These are phyloP conservation scores for Bovichtus variegatus DNA, from an alignment of 2,797 vertebrate genomes.

Conservation along the genomic window DNA sequence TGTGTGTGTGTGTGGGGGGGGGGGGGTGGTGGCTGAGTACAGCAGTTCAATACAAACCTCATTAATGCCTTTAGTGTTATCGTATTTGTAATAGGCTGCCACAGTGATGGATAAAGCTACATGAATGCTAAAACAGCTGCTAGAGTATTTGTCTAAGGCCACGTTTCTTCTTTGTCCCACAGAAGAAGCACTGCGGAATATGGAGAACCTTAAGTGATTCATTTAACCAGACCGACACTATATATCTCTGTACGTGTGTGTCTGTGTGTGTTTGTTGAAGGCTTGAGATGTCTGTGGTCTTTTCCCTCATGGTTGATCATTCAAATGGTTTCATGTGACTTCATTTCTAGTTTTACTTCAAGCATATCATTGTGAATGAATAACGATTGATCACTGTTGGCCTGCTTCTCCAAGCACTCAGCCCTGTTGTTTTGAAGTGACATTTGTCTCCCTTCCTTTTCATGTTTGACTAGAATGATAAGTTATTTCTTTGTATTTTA, in stretches of 20 bases:
- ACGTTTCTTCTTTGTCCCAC: constrained; percentile 20
- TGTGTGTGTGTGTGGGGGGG: background rate
- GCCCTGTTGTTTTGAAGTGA: background rate
- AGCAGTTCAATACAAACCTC: constrained; percentile 68
- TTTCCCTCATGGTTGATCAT: constrained; percentile 25
- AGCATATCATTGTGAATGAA: background rate
- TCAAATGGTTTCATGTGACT: constrained; percentile 1
- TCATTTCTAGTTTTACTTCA: background rate
- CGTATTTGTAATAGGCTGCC: constrained; percentile 64
- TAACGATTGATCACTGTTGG: constrained; percentile 1
- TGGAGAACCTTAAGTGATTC: constrained; percentile 13
- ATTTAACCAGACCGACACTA: constrained; percentile 6
- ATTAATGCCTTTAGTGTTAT: constrained; percentile 68
- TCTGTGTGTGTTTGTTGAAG: constrained; percentile 9
- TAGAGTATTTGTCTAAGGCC: constrained; percentile 6
- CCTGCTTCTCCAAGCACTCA: background rate
- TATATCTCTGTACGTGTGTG: background rate
- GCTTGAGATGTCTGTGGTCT: background rate
- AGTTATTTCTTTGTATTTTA: constrained; percentile 19
- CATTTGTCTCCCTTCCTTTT: constrained; percentile 9
- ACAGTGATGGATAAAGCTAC: constrained; percentile 42
- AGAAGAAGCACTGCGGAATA: constrained; percentile 14
- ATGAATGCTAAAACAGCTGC: constrained; percentile 46
- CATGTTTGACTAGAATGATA: constrained; percentile 11
- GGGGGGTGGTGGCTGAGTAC: background rate